A percentile compares a stretch with the other conserved stretches of the same genome.
These are phyloP conservation scores for Pterostichus niger DNA, from an alignment of 2,888 invertebrate genomes.

Conservation along the genomic window DNA sequence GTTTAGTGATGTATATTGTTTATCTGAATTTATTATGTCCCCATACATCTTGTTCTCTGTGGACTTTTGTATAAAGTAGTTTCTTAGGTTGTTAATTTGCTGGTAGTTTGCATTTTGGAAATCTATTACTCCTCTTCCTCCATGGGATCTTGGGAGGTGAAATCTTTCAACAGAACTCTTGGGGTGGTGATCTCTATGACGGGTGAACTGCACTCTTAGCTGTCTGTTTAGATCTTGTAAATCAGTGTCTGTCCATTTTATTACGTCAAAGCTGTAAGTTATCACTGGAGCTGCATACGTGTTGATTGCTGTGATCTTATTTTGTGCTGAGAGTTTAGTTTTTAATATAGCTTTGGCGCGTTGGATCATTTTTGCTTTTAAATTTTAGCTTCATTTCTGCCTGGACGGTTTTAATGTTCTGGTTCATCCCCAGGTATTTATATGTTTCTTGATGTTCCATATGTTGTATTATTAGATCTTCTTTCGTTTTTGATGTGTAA, in stretches of 20 bases:
- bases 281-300: slow-evolving; percentile 65
- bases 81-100: slow-evolving; percentile 38
- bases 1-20: neutral
- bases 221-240: slow-evolving; percentile 39
- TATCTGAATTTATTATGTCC: neutral
- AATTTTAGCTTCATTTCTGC: slow-evolving; percentile 33
- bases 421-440: slow-evolving; percentile 63
- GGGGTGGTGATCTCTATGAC: neutral
- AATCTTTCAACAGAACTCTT: neutral
- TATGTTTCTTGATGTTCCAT: slow-evolving; percentile 55
- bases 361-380: slow-evolving; percentile 46
- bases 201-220: neutral
- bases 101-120: slow-evolving; percentile 43
- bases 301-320: slow-evolving; percentile 65
- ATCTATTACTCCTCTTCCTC: slow-evolving; percentile 6
- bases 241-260: slow-evolving; percentile 65
- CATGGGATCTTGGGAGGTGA: neutral
- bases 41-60: neutral
- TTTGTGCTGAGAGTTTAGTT: slow-evolving; percentile 54
- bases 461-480: slow-evolving; percentile 1
- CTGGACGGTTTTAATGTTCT: slow-evolving; percentile 30
- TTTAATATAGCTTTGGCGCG: slow-evolving; percentile 64
- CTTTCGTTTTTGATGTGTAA: neutral
- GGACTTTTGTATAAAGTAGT: slow-evolving; percentile 10
- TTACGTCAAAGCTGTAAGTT: slow-evolving; percentile 59